phyloP scores from a whole-genome alignment of 1,140 invertebrate genomes.

The Palaemon carinicauda region DNA sequence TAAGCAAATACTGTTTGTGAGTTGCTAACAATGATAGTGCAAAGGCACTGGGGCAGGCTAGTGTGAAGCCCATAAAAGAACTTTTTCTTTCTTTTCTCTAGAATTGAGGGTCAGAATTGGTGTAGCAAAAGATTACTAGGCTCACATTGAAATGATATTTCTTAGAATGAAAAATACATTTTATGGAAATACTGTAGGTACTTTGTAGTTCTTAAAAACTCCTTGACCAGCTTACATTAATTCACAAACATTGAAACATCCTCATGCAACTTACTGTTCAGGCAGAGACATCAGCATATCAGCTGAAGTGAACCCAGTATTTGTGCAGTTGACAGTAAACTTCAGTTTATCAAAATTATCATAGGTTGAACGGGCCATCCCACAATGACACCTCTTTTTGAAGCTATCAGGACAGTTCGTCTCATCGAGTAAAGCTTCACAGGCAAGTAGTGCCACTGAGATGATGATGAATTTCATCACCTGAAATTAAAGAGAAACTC shows the following conservation, averaged over 20 bases:
- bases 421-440: slow-evolving; percentile 56
- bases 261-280: slow-evolving; percentile 11
- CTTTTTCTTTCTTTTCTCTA: no score
- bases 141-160: no score
- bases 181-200: no score
- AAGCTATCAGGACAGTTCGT: slow-evolving; percentile 62
- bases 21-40: no score
- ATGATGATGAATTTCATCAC: neutral
- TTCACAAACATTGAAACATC: slow-evolving; percentile 65
- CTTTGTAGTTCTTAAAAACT: no score
- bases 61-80: no score
- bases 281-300: slow-evolving; percentile 73
- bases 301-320: slow-evolving; percentile 71
- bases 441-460: neutral
- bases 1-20: no score
- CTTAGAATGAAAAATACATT: no score
- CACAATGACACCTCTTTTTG: slow-evolving; percentile 62
- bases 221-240: slow-evolving; percentile 75
- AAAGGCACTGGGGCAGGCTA: no score
- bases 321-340: slow-evolving; percentile 79
- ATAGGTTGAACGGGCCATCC: slow-evolving; percentile 41
- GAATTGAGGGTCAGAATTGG: no score
- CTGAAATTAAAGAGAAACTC: no score
- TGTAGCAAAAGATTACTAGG: no score
- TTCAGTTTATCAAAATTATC: slow-evolving; percentile 62